Base-by-base conservation (phyloP, 2,113 vertebrate species). In the Dasyprocta punctata region DNA sequence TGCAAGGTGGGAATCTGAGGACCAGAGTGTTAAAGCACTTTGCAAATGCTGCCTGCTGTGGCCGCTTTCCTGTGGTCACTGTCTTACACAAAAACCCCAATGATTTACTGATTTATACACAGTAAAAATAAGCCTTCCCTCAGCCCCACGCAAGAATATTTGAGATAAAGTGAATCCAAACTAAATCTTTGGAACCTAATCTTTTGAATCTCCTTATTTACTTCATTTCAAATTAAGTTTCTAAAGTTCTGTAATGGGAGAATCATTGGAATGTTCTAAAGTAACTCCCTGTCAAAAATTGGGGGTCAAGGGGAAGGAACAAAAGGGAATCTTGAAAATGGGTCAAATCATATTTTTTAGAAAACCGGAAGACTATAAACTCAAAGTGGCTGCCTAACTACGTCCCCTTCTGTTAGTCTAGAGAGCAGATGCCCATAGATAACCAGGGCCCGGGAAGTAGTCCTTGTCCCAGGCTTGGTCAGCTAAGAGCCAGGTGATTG, bases 191-290 rank as follows among this genome's bases (percentile, higher is more conserved):
- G 41, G 41, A 47, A 28, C 41, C 41, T 65, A 80, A 44, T 38
- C 7, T 69, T 94, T 88, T 16, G n/a, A 95, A 83, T 4, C 54
- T 71, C 28, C n/a, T 87, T 96, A 54, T 88, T 90, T 80, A 67
- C 19, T 33, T 71, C 54, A 56, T 78, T 96, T 86, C 58, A 86
- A 86, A 69, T 67, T 69, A 63, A 84, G 63, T 85, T 95, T 97
- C 87, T 88, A 58, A 92, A 92, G 56, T 63, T 28, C 44, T 47
- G 5, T 77, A 92, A 92, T 60, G 44, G 84, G 67, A 80, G 33
- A 91, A 78, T 89, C 91, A 93, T 94, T 91, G 67, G 56, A 87
- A 94, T 92, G 86, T n/a, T 69, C 78, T 82, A 81, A 85, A 89
- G 93, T 95, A 93, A 93, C 61, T 93, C 71, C 65, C 30, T 61